These are phyloP conservation scores for Galago senegalensis DNA, from an alignment of 2,797 vertebrate species.

Conservation along the genomic window DNA sequence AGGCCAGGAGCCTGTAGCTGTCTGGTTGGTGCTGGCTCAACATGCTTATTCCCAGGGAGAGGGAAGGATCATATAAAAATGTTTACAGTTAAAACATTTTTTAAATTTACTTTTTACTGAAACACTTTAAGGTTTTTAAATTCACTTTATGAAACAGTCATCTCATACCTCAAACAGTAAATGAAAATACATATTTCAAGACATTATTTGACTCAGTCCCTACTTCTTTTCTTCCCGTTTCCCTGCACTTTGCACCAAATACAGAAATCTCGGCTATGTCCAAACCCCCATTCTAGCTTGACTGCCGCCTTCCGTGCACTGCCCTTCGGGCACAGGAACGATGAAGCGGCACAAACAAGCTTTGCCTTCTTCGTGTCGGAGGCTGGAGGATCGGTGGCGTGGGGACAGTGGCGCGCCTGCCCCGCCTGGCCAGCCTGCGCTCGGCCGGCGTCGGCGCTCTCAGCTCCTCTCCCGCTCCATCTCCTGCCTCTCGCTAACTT, in stretches of 20 bases:
- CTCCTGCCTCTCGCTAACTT: not conserved
- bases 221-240: not conserved
- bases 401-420: not conserved
- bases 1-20: not conserved
- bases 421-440: not conserved
- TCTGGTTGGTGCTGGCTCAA: not conserved
- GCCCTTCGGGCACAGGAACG: not conserved
- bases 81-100: not conserved
- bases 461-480: not conserved
- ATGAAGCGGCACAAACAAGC: not conserved
- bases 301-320: not conserved
- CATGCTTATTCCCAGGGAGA: not conserved
- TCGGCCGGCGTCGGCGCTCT: not conserved
- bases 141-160: not conserved
- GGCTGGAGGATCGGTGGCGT: not conserved
- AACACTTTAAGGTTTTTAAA: not conserved
- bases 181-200: slow-evolving; percentile 23
- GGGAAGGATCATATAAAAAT: not conserved
- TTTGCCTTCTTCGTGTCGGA: fast-evolving
- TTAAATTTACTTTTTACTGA: not conserved
- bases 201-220: not conserved
- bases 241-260: not conserved
- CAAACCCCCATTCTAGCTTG: not conserved
- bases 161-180: not conserved
- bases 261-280: not conserved